A percentile compares a stretch with the other conserved stretches of the same genome.
Evolutionary conservation across 2,797 vertebrate genomes (phyloP).

Genomic region (Melanogrammus aeglefinus): DNA sequence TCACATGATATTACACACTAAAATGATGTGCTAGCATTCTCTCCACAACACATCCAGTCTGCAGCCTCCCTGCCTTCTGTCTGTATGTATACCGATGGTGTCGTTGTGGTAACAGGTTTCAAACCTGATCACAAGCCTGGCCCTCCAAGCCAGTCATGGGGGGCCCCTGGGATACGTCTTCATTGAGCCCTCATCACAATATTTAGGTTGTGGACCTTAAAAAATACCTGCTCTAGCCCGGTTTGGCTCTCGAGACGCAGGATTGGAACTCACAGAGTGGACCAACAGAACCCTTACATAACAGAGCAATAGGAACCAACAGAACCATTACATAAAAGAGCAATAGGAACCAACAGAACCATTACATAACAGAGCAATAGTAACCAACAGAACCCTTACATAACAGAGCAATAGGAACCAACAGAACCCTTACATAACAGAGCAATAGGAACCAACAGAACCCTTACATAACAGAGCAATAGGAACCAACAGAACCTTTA

Average conservation of each 20-base stretch:
- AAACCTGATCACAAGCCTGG: neutral
- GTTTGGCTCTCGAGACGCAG: neutral
- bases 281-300: neutral
- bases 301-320: neutral
- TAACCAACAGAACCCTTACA: too few species aligned
- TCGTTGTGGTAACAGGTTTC: neutral
- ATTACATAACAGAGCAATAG: too few species aligned
- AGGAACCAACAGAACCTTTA: too few species aligned
- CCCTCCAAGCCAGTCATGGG: neutral
- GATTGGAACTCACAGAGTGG: neutral
- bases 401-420: too few species aligned
- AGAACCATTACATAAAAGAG: too few species aligned
- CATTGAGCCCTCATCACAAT: neutral
- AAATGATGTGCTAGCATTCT: neutral
- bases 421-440: too few species aligned
- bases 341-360: too few species aligned
- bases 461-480: too few species aligned
- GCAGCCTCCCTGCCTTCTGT: neutral
- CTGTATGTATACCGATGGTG: neutral
- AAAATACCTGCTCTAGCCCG: neutral
- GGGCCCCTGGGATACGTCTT: neutral
- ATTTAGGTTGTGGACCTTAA: neutral
- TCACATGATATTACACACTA: too few species aligned
- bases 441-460: too few species aligned
- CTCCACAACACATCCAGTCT: neutral